Evolutionary conservation across 2,113 vertebrate genomes (phyloP).

Genomic region (Psophia crepitans): DNA sequence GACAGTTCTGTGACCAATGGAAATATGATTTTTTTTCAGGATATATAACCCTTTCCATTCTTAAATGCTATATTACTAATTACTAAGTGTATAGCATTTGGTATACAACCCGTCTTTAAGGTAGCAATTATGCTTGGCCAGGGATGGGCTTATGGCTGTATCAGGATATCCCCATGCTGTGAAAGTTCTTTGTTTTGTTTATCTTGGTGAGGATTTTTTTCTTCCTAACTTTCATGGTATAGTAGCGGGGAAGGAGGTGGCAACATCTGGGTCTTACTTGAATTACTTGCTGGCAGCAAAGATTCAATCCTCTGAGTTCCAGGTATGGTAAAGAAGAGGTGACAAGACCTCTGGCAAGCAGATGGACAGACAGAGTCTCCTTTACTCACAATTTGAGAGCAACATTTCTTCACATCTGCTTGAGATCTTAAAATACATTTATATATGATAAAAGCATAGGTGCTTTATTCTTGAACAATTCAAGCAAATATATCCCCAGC

Average conservation of each 20-base stretch:
- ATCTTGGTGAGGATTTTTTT: not conserved
- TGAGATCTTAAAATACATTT: not conserved
- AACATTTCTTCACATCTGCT: not conserved
- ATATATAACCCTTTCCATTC: not conserved
- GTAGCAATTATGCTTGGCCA: not conserved
- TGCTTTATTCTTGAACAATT: not conserved
- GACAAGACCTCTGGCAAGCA: not conserved
- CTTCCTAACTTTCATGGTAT: not conserved
- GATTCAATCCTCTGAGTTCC: not conserved
- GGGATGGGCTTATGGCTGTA: not conserved
- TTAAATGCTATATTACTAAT: not conserved
- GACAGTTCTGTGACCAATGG: not conserved
- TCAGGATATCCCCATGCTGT: not conserved
- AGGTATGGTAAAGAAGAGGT: not conserved
- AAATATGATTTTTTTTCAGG: not conserved
- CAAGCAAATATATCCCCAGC: not conserved
- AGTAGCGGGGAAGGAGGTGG: not conserved
- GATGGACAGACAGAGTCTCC: not conserved
- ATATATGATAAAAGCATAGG: not conserved
- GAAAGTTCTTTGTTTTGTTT: not conserved
- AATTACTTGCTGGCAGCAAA: not conserved
- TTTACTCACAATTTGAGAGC: not conserved
- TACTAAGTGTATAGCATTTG: not conserved
- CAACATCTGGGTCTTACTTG: too few relatives aligned
- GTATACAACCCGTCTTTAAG: not conserved